Base-by-base conservation (phyloP, 2,888 invertebrate genomes). In the Abrostola triplasia region DNA sequence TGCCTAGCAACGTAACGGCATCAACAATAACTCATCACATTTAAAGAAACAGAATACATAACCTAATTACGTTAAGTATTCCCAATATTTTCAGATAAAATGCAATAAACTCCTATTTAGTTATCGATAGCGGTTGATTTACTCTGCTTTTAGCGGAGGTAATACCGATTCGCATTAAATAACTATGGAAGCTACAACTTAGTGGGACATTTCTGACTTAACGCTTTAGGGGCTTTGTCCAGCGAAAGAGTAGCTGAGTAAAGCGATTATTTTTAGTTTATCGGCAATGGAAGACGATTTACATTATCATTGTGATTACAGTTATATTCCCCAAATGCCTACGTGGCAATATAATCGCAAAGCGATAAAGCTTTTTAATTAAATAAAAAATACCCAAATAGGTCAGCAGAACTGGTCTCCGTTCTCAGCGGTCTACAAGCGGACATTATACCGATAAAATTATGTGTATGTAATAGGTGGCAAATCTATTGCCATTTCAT, bases 121-220 rank as follows among this genome's bases (percentile, higher is more conserved):
- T 47, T 60, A 74, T 74, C 70, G 70, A 64, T 60, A 71, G 35
- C 41, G 57, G 42, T 40, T 70, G 75, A 74, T 74, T 61, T 75
- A 75, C 47, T 53, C 11, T 36, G 13, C 60, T 69, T 59, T 75
- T 50, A 38, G 36, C 8, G 11, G 36, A 59, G 57, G 76, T 57
- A 69, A 69, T 69, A 35, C 71, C 38, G 24, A 44, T 57, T 58
- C 37, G 59, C 57, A 64, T 54, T 63, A 54, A 69, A 63, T 59
- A 50, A 64, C 51, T 63, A 54, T 67, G 67, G 76, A 42, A 51
- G 42, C 56, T 40, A 44, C 61, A 73, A 62, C 62, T 70, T 70
- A 70, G 40, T 53, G 53, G 59, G 44, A 41, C 64, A 69, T 70
- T 70, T 70, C 57, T 48, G 47, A 53, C 61, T 52, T 75, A 54